These are phyloP conservation scores for Cephus cinctus DNA, from an alignment of 1,140 invertebrate genomes.

Conservation along the genomic window DNA sequence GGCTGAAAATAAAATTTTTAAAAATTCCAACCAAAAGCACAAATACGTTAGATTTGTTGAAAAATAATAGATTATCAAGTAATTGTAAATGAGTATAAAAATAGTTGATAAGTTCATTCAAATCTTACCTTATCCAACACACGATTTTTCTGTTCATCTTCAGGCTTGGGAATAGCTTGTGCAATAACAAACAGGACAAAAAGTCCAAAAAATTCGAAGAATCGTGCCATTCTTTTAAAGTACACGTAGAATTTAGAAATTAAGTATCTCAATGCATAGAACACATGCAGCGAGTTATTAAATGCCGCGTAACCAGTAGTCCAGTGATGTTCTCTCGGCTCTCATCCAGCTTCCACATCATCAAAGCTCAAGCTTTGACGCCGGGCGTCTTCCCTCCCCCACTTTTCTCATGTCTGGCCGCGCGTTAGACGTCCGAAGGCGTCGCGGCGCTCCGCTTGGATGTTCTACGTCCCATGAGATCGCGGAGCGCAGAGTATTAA, in stretches of 20 bases:
- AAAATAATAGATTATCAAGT: conserved; percentile 4
- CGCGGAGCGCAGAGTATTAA: too few relatives aligned
- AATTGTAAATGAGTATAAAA: background rate
- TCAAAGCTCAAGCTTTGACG: too few relatives aligned
- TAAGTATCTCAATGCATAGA: background rate
- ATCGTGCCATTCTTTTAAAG: background rate
- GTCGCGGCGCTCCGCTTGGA: too few relatives aligned
- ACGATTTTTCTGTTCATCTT: conserved; percentile 57
- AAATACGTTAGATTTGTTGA: conserved; percentile 1
- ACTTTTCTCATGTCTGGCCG: too few relatives aligned
- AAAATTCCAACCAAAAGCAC: conserved; percentile 8
- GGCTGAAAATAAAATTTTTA: too few relatives aligned
- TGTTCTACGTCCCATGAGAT: too few relatives aligned
- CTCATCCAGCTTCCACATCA: conserved; percentile 9
- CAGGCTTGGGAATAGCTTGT: conserved; percentile 62
- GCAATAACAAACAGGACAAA: conserved; percentile 28
- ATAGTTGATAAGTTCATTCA: conserved; percentile 3
- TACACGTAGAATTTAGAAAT: background rate
- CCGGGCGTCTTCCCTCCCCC: too few relatives aligned
- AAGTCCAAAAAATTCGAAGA: background rate
- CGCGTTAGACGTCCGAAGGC: too few relatives aligned
- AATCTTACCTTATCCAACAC: conserved; percentile 56
- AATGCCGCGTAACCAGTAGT: background rate
- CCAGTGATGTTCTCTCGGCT: background rate
- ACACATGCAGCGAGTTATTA: too few relatives aligned